These are phyloP conservation scores for Cremastinae sp. DNA, from an alignment of 2,888 invertebrate species.

Conservation along the genomic window DNA sequence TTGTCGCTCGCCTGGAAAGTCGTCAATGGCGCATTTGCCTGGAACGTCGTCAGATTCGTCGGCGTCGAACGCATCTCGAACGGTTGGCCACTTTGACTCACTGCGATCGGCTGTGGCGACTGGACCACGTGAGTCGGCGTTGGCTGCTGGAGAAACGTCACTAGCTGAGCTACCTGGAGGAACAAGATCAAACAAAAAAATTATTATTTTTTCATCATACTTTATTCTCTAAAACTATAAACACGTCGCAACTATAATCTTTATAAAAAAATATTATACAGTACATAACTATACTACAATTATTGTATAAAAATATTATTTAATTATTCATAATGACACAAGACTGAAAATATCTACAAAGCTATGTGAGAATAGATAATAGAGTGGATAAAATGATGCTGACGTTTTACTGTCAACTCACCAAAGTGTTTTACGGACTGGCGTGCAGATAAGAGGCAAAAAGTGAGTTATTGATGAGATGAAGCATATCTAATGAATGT, in stretches of 20 bases:
- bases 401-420: slow-evolving; percentile 68
- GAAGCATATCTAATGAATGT: too few species aligned
- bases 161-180: slow-evolving; percentile 88
- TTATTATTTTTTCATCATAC: background rate
- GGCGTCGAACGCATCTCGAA: slow-evolving; percentile 74
- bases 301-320: too few species aligned
- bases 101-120: slow-evolving; percentile 79
- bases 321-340: background rate
- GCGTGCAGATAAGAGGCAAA: slow-evolving; percentile 69
- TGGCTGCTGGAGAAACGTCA: slow-evolving; percentile 87
- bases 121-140: slow-evolving; percentile 80
- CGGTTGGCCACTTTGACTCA: slow-evolving; percentile 66
- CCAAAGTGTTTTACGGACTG: slow-evolving; percentile 75
- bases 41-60: slow-evolving; percentile 76
- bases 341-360: slow-evolving; percentile 8
- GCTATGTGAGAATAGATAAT: background rate
- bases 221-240: too few species aligned
- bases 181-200: slow-evolving; percentile 8
- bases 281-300: background rate
- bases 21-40: slow-evolving; percentile 75
- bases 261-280: background rate
- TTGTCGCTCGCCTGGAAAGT: slow-evolving; percentile 78
- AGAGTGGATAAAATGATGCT: background rate
- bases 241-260: too few species aligned
- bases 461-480: slow-evolving; percentile 17